A percentile compares a stretch with the other conserved stretches of the same genome.
Conservation (phyloP, 1,140 invertebrate genomes). For the Atta cephalotes region DNA sequence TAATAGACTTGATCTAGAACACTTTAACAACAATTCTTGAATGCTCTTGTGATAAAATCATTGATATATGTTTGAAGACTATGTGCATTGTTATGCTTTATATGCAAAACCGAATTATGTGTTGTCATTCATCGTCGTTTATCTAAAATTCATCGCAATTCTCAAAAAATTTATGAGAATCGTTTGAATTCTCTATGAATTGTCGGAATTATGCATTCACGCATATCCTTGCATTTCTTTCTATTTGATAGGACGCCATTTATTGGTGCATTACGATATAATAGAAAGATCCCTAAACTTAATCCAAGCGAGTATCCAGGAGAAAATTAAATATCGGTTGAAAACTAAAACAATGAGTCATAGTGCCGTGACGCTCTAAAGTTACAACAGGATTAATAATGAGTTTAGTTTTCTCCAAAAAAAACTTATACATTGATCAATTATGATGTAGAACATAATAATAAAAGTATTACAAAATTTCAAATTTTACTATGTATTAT, state of each 20-base stretch:
- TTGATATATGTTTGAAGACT: not conserved
- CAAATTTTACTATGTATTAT: not conserved
- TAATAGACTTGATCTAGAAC: not conserved
- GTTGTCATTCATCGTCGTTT: conserved; percentile 27
- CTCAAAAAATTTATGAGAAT: conserved; percentile 6
- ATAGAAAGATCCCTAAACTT: conserved; percentile 1
- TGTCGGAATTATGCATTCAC: not conserved
- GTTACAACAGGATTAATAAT: not conserved
- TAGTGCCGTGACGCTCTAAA: not conserved
- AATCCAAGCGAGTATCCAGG: conserved; percentile 21
- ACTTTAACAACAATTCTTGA: too few relatives aligned
- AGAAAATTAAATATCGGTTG: conserved; percentile 38
- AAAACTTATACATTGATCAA: not conserved
- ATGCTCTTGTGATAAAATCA: not conserved
- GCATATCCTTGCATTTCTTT: conserved; percentile 11
- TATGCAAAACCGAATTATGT: conserved; percentile 19
- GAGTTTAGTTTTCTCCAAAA: not conserved
- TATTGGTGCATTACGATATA: conserved; percentile 8
- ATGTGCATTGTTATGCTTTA: not conserved
- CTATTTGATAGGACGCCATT: not conserved
- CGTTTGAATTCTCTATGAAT: conserved; percentile 8
- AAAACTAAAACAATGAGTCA: conserved; percentile 21
- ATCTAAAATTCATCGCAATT: conserved; percentile 50
- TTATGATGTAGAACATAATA: not conserved
- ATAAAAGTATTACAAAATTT: not conserved